Evolutionary conservation across 2,888 invertebrate species (phyloP).

Genomic region (Machimus rusticus): DNA sequence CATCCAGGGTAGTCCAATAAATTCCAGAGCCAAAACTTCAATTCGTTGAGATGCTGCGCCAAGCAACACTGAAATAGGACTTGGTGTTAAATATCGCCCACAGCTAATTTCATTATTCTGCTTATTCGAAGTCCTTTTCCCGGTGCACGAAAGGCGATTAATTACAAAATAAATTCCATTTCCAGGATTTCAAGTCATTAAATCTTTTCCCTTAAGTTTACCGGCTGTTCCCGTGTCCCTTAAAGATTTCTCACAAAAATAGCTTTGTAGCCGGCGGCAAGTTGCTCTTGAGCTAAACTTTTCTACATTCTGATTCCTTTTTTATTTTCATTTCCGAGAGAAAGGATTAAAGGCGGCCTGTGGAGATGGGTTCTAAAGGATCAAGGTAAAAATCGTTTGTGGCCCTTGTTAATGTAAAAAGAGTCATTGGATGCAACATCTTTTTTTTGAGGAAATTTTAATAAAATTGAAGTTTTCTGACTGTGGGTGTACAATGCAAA

Average conservation of each 20-base stretch:
- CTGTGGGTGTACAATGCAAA: background rate
- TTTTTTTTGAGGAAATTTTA: background rate
- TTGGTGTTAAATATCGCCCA: background rate
- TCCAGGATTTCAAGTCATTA: background rate
- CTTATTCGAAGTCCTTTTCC: background rate
- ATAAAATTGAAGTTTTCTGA: background rate
- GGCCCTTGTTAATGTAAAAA: background rate
- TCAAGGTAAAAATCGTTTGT: background rate
- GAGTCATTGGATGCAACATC: constrained; percentile 4
- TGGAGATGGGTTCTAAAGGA: background rate
- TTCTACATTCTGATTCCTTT: background rate
- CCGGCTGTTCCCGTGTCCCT: background rate
- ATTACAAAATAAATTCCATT: background rate
- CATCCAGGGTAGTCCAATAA: constrained; percentile 81
- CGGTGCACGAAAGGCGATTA: background rate
- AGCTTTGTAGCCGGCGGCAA: background rate
- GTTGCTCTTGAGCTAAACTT: background rate
- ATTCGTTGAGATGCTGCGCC: constrained; percentile 94
- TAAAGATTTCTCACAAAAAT: background rate
- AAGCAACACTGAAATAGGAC: constrained; percentile 74
- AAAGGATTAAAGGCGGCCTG: background rate
- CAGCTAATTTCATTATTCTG: constrained; percentile 3
- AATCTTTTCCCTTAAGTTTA: background rate
- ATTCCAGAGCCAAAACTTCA: constrained; percentile 81
- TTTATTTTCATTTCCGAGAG: background rate